phyloP scores from a whole-genome alignment of 2,888 invertebrate species.

The Morpho deidamia region DNA sequence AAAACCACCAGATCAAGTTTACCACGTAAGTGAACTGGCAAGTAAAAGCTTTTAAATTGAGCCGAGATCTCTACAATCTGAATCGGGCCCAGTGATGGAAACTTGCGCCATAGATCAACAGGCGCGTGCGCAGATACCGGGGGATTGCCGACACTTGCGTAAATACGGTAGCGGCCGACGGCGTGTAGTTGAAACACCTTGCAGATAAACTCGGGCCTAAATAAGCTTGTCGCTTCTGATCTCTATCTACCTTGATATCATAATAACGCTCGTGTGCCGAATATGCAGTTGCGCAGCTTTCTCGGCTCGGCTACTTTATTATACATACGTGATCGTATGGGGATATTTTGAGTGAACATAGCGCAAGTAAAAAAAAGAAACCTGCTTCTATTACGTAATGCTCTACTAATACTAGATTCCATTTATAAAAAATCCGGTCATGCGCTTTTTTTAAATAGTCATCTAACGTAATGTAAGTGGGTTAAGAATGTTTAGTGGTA shows the following conservation, averaged over 20 bases:
- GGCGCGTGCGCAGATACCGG: conserved; percentile 63
- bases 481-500: no score
- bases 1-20: conserved; percentile 39
- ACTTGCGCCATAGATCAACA: conserved; percentile 59
- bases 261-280: conserved; percentile 12
- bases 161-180: conserved; percentile 50
- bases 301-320: conserved; percentile 1
- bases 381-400: no score
- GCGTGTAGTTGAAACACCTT: conserved; percentile 23
- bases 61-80: conserved; percentile 42
- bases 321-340: neutral
- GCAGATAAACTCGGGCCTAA: conserved; percentile 24
- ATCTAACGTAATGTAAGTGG: no score
- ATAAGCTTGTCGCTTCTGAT: conserved; percentile 23
- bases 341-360: neutral
- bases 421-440: no score
- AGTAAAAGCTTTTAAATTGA: no score
- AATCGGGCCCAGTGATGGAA: conserved; percentile 60
- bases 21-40: conserved; percentile 18
- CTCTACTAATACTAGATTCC: no score
- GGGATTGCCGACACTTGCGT: conserved; percentile 66
- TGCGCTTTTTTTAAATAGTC: no score
- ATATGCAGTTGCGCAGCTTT: conserved; percentile 12
- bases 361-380: no score
- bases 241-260: conserved; percentile 23